Evolutionary conservation across 1,140 invertebrate species (phyloP).

Genomic region (Delia radicum): DNA sequence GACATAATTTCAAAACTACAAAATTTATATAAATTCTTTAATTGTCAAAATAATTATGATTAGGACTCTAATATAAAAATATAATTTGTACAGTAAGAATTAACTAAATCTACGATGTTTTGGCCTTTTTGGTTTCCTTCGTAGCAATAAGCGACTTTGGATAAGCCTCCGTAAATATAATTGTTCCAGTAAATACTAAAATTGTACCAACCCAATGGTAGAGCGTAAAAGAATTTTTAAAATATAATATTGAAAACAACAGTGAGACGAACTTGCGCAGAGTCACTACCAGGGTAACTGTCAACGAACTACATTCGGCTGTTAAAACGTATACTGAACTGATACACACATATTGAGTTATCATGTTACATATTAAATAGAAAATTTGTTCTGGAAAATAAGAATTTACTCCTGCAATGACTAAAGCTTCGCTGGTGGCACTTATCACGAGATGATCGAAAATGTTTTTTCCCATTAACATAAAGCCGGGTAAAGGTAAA

Average conservation of each 20-base stretch:
- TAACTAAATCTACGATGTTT: conserved; percentile 3
- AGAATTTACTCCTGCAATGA: conserved; percentile 55
- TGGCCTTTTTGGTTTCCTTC: background rate
- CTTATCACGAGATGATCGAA: conserved; percentile 68
- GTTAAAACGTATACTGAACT: conserved; percentile 92
- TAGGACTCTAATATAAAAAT: background rate
- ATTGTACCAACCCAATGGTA: conserved; percentile 91
- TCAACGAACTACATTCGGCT: conserved; percentile 89
- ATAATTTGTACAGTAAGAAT: background rate
- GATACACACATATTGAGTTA: conserved; percentile 95
- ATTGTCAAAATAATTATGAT: background rate
- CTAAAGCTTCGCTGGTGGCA: conserved; percentile 60
- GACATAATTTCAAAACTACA: no score
- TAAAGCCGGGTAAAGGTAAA: conserved; percentile 43
- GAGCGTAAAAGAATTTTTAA: conserved; percentile 90
- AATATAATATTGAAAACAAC: conserved; percentile 94
- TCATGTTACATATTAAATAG: conserved; percentile 81
- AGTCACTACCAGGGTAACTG: conserved; percentile 94
- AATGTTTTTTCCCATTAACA: conserved; percentile 68
- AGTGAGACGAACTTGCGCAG: conserved; percentile 93
- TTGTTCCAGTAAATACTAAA: conserved; percentile 89
- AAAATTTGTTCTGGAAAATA: conserved; percentile 73
- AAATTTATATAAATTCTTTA: no score
- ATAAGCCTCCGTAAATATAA: conserved; percentile 85
- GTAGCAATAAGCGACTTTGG: conserved; percentile 30